Conservation (phyloP, 2,113 vertebrate species). For the Mola mola region DNA sequence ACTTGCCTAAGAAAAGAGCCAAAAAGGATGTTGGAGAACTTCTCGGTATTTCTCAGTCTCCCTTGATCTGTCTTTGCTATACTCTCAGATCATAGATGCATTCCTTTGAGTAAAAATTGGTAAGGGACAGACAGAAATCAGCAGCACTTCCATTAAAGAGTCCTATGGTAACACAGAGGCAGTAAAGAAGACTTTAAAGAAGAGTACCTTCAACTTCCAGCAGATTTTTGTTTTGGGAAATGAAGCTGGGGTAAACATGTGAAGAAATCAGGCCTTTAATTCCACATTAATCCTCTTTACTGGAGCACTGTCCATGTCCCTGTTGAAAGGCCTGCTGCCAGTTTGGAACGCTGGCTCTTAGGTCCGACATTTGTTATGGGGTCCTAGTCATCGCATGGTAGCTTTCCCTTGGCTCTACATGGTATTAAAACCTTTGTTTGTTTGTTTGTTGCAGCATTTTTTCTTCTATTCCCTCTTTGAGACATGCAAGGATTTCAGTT, state of each 20-base stretch:
- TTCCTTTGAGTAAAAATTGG: background rate
- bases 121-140: background rate
- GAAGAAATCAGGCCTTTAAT: conserved; percentile 69
- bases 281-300: conserved; percentile 74
- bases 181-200: conserved; percentile 8
- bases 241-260: conserved; percentile 61
- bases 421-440: conserved; percentile 57
- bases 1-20: conserved; percentile 23
- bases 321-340: conserved; percentile 40
- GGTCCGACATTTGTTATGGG: conserved; percentile 52
- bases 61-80: conserved; percentile 6
- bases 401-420: conserved; percentile 26
- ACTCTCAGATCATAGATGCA: background rate
- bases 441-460: conserved; percentile 10
- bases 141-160: background rate
- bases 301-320: conserved; percentile 45
- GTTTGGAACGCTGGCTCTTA: conserved; percentile 56
- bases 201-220: conserved; percentile 64
- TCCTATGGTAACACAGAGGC: background rate
- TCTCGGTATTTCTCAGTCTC: conserved; percentile 11
- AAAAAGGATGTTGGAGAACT: conserved; percentile 19
- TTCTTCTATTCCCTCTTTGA: conserved; percentile 6
- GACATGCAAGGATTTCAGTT: conserved; percentile 13
- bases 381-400: conserved; percentile 37
- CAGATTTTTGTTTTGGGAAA: conserved; percentile 57